Base-by-base conservation (phyloP, 2,888 invertebrate species). In the Nymphalis c-album region DNA sequence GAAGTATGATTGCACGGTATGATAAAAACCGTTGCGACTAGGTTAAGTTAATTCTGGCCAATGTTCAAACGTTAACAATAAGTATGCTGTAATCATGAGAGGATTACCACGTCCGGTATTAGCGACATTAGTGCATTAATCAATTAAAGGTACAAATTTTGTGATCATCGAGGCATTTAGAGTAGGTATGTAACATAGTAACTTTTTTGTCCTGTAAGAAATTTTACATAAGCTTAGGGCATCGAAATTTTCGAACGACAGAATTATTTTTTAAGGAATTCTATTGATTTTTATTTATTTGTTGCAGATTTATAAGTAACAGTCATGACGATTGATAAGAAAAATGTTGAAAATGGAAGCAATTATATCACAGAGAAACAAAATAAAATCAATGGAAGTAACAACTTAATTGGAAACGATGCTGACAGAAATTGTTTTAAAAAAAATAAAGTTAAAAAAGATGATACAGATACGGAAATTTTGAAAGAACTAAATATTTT, bases 401-500 rank as follows among this genome's bases (percentile, higher is more conserved):
- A 84, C 79, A 85, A 90, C 84, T 85, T 86, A 85, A 89, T 86
- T 75, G 82, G 75, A 78, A 83, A 80, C 69, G 86, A 85, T 75
- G 80, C 83, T 74, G 82, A 84, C 79, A 85, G 83, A 74, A 87
- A 84, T 81, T 88, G 83, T 75, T 78, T 85, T 71, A 86, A 79
- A 69, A 78, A 77, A 55, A 64, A 64, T 16, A 75, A 76, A 68
- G 64, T 59, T 22, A 82, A 80, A 67, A 75, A 73, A 48, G 79
- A 81, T 48, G 80, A 81, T 64, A 73, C 73, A 17, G 83, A 82
- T 73, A 80, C 78, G 65, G 82, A 84, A 20, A 80, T 83, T 63
- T 92, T 93, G 91, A 87, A 88, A 73, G 86, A 90, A 22, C 89
- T 94, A 88, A 91, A 88, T 60, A 80, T 94, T 72, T 85, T 87